A percentile compares a stretch with the other conserved stretches of the same genome.
These are phyloP conservation scores for Leuciscus idus DNA, from an alignment of 2,113 vertebrate genomes.

Conservation along the genomic window DNA sequence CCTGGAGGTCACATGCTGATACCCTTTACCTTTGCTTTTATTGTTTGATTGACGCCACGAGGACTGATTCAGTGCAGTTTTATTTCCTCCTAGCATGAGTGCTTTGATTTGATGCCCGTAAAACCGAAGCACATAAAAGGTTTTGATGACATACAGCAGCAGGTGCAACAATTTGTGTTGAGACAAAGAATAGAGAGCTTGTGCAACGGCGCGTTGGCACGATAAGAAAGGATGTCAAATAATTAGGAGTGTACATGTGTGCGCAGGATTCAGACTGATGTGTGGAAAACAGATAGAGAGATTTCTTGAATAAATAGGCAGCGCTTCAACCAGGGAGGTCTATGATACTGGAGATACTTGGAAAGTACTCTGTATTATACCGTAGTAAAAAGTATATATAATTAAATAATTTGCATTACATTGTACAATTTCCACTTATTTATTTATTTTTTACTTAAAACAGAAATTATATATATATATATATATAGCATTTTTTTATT, in stretches of 20 bases:
- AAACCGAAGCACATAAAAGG: not conserved
- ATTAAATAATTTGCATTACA: not conserved
- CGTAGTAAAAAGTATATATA: not conserved
- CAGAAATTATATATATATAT: no score
- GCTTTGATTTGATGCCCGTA: not conserved
- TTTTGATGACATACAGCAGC: constrained; percentile 7
- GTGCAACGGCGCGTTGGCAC: not conserved
- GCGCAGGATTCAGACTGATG: not conserved
- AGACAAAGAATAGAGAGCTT: not conserved
- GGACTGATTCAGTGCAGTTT: not conserved
- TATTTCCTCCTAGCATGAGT: constrained; percentile 17
- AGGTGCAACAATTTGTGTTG: not conserved
- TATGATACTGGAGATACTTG: not conserved
- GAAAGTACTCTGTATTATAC: no score
- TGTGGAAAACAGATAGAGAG: not conserved
- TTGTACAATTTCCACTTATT: not conserved
- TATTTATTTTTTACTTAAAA: not conserved
- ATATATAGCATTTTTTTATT: no score
- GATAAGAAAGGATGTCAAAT: not conserved
- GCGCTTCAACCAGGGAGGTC: not conserved
- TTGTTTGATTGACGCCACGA: constrained; percentile 40
- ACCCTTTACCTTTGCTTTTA: constrained; percentile 20
- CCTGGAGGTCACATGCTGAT: not conserved
- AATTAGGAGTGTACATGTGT: not conserved
- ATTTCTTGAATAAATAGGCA: not conserved